Evolutionary conservation across 2,888 invertebrate species (phyloP), one percentile per base, ranked within the genome.

Genomic region (Muschampia staudingeri): DNA sequence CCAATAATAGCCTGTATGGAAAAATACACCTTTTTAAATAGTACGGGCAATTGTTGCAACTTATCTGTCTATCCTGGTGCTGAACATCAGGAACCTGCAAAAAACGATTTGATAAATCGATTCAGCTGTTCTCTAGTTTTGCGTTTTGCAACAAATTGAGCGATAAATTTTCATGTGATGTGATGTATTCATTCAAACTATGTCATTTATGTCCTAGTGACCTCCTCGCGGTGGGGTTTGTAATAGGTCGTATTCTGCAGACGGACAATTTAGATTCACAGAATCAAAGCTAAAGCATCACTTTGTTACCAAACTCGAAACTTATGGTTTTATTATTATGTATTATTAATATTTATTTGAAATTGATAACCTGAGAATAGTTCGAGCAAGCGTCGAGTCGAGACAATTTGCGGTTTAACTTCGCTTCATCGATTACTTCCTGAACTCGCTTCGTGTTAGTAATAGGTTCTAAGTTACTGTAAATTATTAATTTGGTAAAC

Each of bases 391-490:
- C 76, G 30, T 52, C 34, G 16, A 76, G 76, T 76, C 30, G 14
- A 76, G 65, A 76, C 67, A 76, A 76, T 76, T 76, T 76, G 76
- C 76, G 67, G 67, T 61, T 40, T 44, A 76, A 76, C 65, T 76
- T 25, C 25, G 19, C 76, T 44, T 44, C 67, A 76, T 76, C 67
- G 76, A 76, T 76, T 76, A 76, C 76, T 61, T 40, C 61, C 56
- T 76, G 67, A 76, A 76, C 65, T 76, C 61, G 67, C 67, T 76
- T 65, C 76, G 67, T 76, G 67, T 76, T 76, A 67, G 37, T 67
- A 72, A 79, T 79, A 71, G 34, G 37, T 44, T 37, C 48, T 2
- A 73, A 79, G 67, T 79, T 67, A 48, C 9, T 56, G 16, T 11
- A 78, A 56, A 25, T 78, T 40, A 78, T 6, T 70, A 9, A 78